Base-by-base conservation (phyloP, 2,113 vertebrate genomes). In the Otus sunia region DNA sequence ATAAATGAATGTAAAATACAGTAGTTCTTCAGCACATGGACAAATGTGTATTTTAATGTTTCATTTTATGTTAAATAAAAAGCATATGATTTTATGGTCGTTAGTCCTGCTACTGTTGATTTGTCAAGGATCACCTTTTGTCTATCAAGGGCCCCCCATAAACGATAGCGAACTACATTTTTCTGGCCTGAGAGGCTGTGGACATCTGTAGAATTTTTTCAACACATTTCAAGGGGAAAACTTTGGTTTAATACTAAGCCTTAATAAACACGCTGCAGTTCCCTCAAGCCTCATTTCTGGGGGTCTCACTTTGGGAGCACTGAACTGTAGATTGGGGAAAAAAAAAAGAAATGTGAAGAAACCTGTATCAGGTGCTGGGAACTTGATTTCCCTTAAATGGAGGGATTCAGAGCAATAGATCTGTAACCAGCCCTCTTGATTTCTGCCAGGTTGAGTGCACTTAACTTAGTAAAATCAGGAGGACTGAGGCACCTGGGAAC, bases 1-100 rank as follows among this genome's bases (percentile, higher is more conserved):
- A 97, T 88, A 97, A 94, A 95, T 97, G 98, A 98, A 98, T 98
- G 98, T 98, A 98, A 93, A 83, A 97, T 98, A 39, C 86, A 96
- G 97, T 97, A 97, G 98, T 72, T 98, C 98, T 98, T 97, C 98
- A 98, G 97, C 98, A 98, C 98, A 98, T 95, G 98, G 98, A 49
- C 91, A 92, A 80, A 98, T 94, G 69, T 97, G 98, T 98, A 98
- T 98, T 99, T 98, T 90, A 97, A 90, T 91, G 97, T 97, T 96
- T 98, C 97, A 89, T 98, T 98, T 97, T 86, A 94, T 97, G 96
- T 96, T 94, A 94, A 96, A 98, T 82, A 96, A 98, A 87, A 97
- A 71, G 53, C 96, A 75, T 92, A 96, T 89, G 78, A 88, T 97
- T 96, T 97, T 89, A 66, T 32, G 86, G 45, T 13, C 17, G 10